Conservation (phyloP, 2,113 vertebrate genomes). For the Martes martes region DNA sequence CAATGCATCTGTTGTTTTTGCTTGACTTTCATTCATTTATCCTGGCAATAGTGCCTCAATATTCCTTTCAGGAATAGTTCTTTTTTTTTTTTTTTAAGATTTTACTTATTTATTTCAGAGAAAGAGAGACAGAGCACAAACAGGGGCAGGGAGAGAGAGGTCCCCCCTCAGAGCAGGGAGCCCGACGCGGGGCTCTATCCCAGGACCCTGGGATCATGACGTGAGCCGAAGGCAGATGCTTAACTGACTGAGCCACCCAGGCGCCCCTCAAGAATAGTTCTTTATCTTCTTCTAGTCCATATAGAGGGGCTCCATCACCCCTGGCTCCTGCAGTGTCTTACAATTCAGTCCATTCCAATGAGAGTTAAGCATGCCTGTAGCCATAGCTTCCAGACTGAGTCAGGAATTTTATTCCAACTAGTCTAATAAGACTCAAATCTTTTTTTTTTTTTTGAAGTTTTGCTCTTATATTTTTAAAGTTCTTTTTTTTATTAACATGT, state of each 20-base stretch:
- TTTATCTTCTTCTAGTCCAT: not conserved
- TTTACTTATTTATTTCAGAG: no score
- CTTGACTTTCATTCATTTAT: not conserved
- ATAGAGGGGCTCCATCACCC: not conserved
- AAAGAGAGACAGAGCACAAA: no score
- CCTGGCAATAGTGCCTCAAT: not conserved
- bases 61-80: not conserved
- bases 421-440: not conserved
- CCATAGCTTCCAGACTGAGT: not conserved
- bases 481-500: no score
- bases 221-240: no score
- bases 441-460: not conserved
- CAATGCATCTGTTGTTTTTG: not conserved
- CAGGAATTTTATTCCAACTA: not conserved
- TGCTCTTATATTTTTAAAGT: no score
- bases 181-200: no score
- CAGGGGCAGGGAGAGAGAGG: no score
- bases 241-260: no score
- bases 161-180: no score
- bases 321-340: not conserved
- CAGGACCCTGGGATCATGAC: no score
- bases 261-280: not conserved
- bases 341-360: not conserved
- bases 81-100: not conserved
- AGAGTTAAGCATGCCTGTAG: not conserved